Evolutionary conservation across 2,888 invertebrate species (phyloP), one percentile per base, ranked within the genome.

Genomic region (Rotaria magnacalcarata): DNA sequence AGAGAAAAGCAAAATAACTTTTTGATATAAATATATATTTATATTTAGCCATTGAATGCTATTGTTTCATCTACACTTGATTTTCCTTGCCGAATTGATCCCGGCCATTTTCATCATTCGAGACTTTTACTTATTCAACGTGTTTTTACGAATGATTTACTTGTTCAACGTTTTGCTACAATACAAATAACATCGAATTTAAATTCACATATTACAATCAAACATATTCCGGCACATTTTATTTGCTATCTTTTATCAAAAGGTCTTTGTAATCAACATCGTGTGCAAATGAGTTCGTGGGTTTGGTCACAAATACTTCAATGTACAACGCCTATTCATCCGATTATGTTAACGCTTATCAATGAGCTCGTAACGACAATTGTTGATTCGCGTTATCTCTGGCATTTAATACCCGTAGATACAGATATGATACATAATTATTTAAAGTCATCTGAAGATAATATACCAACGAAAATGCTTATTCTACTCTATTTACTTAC

Each of bases 341-440:
- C 86, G 19, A 84, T 86, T 34, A 85, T 86, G 75, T 84, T 85
- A 50, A 86, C 85, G 75, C 84, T 86, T 50, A 84, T 86, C 34
- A 85, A 86, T 47, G 85, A 86, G 21, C 80, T 85, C 47, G 80
- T 86, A 11, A 56, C 21, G 10, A n/a, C 80, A 14, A 47, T 43
- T 8, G 47, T 80, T n/a, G 47, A 47, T 47, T 3, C 11, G 47
- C 21, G n/a, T 11, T 80, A 80, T 80, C 2, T 47, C 24, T 80
- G 80, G 80, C 80, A 80, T 80, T 80, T 80, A 80, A n/a, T 10
- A 47, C 80, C 47, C 11, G 47, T 80, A 21, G 43, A 80, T 47
- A 47, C 24, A 11, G 7, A 80, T 47, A 47, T n/a, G 1, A 80
- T 80, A n/a, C 14, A 21, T 47, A 47, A 80, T 10, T 80, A 47